Conservation (phyloP, 2,113 vertebrate species). For the Ardeotis arabs region DNA sequence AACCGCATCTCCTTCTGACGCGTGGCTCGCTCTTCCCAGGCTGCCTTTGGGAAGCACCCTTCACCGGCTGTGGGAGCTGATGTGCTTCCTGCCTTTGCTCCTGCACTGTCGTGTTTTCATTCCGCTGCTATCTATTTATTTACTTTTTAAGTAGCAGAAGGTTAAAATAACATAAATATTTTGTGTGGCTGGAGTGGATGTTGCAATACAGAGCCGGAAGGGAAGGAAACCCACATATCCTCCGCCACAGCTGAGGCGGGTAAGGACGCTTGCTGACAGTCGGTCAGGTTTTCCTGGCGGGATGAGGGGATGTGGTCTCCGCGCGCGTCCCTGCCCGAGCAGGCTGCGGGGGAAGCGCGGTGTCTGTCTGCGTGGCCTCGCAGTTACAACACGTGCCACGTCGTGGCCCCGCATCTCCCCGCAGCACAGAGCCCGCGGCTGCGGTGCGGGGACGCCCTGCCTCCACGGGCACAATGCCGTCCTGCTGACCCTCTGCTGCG, state of each 20-base stretch:
- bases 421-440: background rate
- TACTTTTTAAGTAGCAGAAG: background rate
- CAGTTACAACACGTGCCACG: too few relatives aligned
- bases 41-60: background rate
- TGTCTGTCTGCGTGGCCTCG: background rate
- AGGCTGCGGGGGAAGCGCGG: too few relatives aligned
- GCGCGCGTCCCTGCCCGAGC: fast-evolving
- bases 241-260: background rate
- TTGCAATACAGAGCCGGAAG: background rate
- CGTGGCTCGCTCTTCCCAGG: background rate
- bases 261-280: background rate
- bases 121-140: background rate
- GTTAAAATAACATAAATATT: background rate
- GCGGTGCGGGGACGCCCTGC: background rate
- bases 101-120: background rate
- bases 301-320: too few relatives aligned
- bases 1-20: background rate
- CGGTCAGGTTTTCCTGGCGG: background rate
- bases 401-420: background rate
- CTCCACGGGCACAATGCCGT: background rate
- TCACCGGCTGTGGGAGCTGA: background rate
- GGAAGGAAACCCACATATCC: background rate
- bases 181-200: background rate
- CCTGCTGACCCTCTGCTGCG: background rate
- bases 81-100: background rate